A percentile compares a stretch with the other conserved stretches of the same genome.
phyloP scores from a whole-genome alignment of 2,888 invertebrate genomes.

The Napeogenes inachia region DNA sequence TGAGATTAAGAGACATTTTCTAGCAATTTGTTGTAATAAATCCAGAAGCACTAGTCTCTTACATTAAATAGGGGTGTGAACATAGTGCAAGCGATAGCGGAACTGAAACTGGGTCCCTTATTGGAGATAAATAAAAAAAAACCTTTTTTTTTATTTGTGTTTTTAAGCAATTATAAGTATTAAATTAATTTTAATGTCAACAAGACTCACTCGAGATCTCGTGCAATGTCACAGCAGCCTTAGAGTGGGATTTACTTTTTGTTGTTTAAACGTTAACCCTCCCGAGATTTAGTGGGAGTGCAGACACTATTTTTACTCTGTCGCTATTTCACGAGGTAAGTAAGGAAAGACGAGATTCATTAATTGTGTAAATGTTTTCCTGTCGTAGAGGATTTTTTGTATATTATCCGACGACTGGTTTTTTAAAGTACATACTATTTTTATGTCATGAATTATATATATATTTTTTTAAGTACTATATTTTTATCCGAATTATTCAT shows the following conservation, averaged over 20 bases:
- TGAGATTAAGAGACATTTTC: slow-evolving; percentile 20
- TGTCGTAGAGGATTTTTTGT: too few species aligned
- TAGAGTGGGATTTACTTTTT: slow-evolving; percentile 20
- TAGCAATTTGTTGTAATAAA: slow-evolving; percentile 27
- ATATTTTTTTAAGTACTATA: too few species aligned
- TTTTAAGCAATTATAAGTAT: too few species aligned
- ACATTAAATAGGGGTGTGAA: background rate
- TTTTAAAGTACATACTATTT: too few species aligned
- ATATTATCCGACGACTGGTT: too few species aligned
- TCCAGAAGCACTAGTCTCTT: slow-evolving; percentile 14
- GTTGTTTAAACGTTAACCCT: slow-evolving; percentile 21
- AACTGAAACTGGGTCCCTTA: background rate
- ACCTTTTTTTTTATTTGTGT: too few species aligned
- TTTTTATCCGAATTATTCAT: too few species aligned
- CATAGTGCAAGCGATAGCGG: background rate
- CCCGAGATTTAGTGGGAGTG: slow-evolving; percentile 20
- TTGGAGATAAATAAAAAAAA: too few species aligned
- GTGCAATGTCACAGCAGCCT: background rate
- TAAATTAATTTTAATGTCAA: too few species aligned
- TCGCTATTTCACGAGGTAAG: slow-evolving; percentile 10
- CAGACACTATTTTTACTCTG: slow-evolving; percentile 22
- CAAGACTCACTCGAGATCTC: background rate
- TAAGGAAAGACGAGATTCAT: background rate
- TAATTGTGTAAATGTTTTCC: slow-evolving; percentile 1
- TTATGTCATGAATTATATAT: too few species aligned